Evolutionary conservation across 35 echinoderm and acorn worm species (phyloP).

Genomic region (Patiria miniata): DNA sequence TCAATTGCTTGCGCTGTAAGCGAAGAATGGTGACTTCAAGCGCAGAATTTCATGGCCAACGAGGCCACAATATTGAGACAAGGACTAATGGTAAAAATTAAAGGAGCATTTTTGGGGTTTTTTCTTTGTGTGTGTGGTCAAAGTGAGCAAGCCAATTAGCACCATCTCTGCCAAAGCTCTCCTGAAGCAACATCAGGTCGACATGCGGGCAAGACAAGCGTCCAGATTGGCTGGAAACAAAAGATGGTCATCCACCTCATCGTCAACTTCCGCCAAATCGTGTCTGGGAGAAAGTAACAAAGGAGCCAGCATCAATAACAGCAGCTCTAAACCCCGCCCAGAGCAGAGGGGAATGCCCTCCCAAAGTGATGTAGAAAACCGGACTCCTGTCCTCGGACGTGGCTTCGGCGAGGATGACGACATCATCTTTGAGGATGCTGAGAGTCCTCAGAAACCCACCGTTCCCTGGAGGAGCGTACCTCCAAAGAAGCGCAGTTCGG

Average conservation of each 20-base stretch:
- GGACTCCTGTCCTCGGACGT: background rate
- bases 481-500: background rate
- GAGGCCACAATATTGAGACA: too few species aligned
- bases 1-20: too few species aligned
- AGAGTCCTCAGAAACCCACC: background rate
- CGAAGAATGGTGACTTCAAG: too few species aligned
- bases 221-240: background rate
- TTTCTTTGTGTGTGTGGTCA: too few species aligned
- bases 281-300: conserved; percentile 1
- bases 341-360: background rate
- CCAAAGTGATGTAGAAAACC: conserved; percentile 29
- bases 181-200: conserved; percentile 66
- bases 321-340: background rate
- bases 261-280: background rate
- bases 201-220: conserved; percentile 39
- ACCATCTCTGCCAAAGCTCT: conserved; percentile 67
- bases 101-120: too few species aligned
- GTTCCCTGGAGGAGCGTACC: conserved; percentile 18
- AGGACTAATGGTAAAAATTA: too few species aligned
- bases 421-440: conserved; percentile 20
- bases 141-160: conserved; percentile 50
- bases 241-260: background rate
- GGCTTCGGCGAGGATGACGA: conserved; percentile 12
- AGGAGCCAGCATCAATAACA: background rate
- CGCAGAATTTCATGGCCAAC: too few species aligned